A percentile compares a stretch with the other conserved stretches of the same genome.
Evolutionary conservation across 2,113 vertebrate genomes (phyloP).

Genomic region (Acanthochromis polyacanthus): DNA sequence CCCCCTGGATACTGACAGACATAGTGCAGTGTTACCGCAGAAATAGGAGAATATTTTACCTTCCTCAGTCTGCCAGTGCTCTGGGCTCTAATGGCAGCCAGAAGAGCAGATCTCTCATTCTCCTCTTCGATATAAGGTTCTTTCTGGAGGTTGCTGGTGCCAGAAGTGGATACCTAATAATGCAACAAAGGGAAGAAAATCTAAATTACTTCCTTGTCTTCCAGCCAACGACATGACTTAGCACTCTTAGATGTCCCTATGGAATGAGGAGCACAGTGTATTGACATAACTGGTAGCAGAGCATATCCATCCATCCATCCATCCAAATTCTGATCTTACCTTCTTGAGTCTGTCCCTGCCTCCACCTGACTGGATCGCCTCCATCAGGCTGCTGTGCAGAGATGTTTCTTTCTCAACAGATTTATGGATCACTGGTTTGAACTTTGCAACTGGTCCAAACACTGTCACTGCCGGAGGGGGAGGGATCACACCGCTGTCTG

Average conservation of each 20-base stretch:
- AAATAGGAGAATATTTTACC: slow-evolving; percentile 78
- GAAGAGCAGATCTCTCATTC: slow-evolving; percentile 88
- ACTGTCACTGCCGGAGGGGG: slow-evolving; percentile 71
- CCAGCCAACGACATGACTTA: neutral
- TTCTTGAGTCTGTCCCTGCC: slow-evolving; percentile 91
- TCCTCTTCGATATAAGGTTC: slow-evolving; percentile 79
- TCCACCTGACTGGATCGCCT: slow-evolving; percentile 91
- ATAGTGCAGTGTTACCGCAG: neutral
- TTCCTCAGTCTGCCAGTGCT: slow-evolving; percentile 86
- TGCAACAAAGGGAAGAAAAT: slow-evolving; percentile 21
- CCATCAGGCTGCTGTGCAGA: slow-evolving; percentile 93
- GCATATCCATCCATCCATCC: neutral
- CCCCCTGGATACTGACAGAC: slow-evolving; percentile 12
- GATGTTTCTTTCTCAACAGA: slow-evolving; percentile 88
- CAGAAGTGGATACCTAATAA: slow-evolving; percentile 81
- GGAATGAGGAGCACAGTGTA: neutral
- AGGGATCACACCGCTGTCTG: slow-evolving; percentile 30
- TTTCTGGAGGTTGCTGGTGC: slow-evolving; percentile 74
- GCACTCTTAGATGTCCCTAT: neutral
- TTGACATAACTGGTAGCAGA: neutral
- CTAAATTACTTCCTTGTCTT: neutral
- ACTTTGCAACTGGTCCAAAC: slow-evolving; percentile 94
- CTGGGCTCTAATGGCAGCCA: slow-evolving; percentile 91
- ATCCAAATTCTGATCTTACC: slow-evolving; percentile 84
- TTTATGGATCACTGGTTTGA: slow-evolving; percentile 88